Conservation (phyloP, 2,113 vertebrate genomes). For the Anoura caudifer region DNA sequence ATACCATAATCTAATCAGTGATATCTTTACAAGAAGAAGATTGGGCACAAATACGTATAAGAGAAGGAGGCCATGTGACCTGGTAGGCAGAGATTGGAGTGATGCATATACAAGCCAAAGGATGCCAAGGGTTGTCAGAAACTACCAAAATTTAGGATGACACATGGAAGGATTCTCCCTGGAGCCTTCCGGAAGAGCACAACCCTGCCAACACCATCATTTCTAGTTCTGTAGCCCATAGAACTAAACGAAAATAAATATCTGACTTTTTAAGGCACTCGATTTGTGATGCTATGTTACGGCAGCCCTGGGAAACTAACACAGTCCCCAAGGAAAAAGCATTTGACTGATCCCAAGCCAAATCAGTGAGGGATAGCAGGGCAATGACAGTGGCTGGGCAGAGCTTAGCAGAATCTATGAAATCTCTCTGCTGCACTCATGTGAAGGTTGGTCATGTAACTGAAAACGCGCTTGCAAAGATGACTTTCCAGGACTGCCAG, state of each 20-base stretch:
- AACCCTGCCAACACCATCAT: rapidly evolving
- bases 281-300: neutral
- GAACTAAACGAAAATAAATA: neutral
- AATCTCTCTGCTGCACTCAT: neutral
- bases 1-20: neutral
- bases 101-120: neutral
- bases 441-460: neutral
- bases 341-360: neutral
- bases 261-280: neutral
- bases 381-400: neutral
- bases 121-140: neutral
- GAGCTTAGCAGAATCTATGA: neutral
- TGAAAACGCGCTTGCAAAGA: neutral
- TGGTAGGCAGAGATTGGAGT: neutral
- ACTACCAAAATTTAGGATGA: neutral
- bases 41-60: neutral
- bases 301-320: neutral
- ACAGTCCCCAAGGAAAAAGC: neutral
- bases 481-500: neutral
- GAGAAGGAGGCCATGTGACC: neutral
- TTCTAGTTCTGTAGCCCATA: neutral
- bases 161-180: rapidly evolving
- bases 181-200: neutral
- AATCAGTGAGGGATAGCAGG: neutral
- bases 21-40: neutral